phyloP scores from a whole-genome alignment of 2,113 vertebrate genomes.

The Macrotis lagotis region DNA sequence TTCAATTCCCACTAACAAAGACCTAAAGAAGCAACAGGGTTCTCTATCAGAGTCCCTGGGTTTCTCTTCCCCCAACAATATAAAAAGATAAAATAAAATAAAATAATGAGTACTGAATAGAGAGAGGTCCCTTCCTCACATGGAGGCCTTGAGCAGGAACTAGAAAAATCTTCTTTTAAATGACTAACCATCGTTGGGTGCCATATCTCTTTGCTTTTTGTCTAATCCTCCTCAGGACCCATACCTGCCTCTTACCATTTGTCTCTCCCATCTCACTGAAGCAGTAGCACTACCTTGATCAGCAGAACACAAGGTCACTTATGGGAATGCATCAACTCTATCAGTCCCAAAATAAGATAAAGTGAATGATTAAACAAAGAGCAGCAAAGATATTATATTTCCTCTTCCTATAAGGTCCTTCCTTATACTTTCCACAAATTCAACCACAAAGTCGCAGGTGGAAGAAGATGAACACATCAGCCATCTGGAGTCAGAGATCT shows the following conservation, averaged over 20 bases:
- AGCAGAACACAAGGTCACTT: background rate
- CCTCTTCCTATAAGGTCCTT: background rate
- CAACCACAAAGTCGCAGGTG: background rate
- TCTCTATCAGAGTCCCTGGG: background rate
- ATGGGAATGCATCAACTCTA: conserved; percentile 17
- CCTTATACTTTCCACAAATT: background rate
- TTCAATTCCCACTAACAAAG: background rate
- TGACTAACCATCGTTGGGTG: conserved; percentile 50
- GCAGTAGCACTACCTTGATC: conserved; percentile 72
- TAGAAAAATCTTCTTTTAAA: conserved; percentile 66
- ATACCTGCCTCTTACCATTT: conserved; percentile 74
- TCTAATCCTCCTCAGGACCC: conserved; percentile 69
- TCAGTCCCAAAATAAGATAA: background rate
- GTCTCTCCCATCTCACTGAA: conserved; percentile 65
- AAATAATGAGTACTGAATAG: background rate
- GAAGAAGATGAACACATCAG: background rate
- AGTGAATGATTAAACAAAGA: conserved; percentile 38
- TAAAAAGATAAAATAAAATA: conserved; percentile 10
- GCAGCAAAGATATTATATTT: background rate
- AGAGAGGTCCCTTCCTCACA: conserved; percentile 19
- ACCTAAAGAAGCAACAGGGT: background rate
- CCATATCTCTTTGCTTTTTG: conserved; percentile 48
- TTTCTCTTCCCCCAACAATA: background rate
- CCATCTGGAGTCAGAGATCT: background rate
- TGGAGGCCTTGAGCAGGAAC: background rate